Conservation (phyloP, 2,113 vertebrate species). For the Amphiprion percula region DNA sequence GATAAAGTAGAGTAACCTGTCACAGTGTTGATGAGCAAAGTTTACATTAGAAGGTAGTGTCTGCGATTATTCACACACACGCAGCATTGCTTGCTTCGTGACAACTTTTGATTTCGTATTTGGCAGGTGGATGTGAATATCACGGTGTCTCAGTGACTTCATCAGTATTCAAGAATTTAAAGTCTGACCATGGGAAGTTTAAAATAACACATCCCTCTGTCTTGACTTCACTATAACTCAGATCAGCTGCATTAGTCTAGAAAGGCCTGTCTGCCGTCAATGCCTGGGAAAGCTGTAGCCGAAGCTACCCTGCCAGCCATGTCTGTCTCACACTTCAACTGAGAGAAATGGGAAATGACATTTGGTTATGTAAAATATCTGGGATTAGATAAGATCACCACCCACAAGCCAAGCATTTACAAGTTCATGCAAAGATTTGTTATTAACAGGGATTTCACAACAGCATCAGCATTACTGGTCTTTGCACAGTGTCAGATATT, state of each 20-base stretch:
- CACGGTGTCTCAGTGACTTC: not conserved
- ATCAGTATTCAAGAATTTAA: not conserved
- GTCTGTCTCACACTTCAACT: conserved; percentile 34
- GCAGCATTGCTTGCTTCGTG: too few relatives aligned
- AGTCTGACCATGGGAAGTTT: not conserved
- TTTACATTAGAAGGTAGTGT: too few relatives aligned
- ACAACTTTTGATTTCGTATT: not conserved
- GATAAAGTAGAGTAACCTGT: too few relatives aligned
- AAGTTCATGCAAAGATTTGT: conserved; percentile 71
- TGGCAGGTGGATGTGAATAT: not conserved
- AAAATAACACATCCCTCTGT: not conserved
- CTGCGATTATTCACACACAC: too few relatives aligned
- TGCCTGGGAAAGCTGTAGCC: conserved; percentile 31
- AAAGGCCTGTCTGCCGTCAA: conserved; percentile 21
- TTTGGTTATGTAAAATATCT: conserved; percentile 63
- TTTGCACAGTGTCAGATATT: conserved; percentile 6
- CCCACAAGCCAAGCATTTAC: conserved; percentile 60
- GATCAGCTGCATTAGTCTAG: conserved; percentile 2
- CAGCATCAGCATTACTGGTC: conserved; percentile 21
- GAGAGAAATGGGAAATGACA: conserved; percentile 43
- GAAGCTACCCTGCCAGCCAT: not conserved
- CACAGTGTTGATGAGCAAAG: too few relatives aligned
- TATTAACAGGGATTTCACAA: conserved; percentile 56
- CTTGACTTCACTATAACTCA: not conserved
- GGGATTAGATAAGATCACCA: conserved; percentile 56